These are phyloP conservation scores for Nannoperca obscura DNA, from an alignment of 2,797 vertebrate species.

Conservation along the genomic window DNA sequence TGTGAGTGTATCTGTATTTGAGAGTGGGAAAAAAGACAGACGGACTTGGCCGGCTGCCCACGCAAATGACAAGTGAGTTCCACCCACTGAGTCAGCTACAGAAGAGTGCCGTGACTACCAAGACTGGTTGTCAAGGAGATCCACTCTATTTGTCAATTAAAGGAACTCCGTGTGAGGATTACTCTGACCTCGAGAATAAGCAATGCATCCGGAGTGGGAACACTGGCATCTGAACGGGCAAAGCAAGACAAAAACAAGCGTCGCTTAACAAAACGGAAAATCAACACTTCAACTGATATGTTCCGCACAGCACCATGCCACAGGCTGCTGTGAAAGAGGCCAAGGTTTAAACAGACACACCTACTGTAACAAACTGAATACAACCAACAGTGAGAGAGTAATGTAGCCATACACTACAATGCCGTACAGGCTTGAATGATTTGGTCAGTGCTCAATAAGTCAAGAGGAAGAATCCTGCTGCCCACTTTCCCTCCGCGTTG, in stretches of 20 bases:
- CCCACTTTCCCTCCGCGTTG: constrained; percentile 38
- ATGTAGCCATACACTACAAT: not conserved
- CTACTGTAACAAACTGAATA: constrained; percentile 12
- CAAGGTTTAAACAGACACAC: constrained; percentile 22
- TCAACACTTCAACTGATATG: constrained; percentile 37
- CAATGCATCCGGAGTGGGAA: constrained; percentile 52
- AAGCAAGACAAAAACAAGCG: constrained; percentile 55
- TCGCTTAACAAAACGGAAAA: constrained; percentile 39
- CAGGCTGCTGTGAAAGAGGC: constrained; percentile 15
- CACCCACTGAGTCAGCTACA: constrained; percentile 72
- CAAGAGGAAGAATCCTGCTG: constrained; percentile 19
- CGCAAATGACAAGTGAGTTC: constrained; percentile 72
- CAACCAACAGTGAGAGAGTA: constrained; percentile 7
- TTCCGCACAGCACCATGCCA: not conserved
- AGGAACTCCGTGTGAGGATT: constrained; percentile 66
- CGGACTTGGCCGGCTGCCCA: constrained; percentile 64
- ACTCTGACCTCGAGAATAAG: constrained; percentile 62
- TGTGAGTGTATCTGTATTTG: constrained; percentile 38
- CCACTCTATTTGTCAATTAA: constrained; percentile 73
- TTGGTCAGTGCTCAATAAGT: constrained; percentile 21
- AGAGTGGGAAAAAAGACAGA: constrained; percentile 55
- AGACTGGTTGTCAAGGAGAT: constrained; percentile 80
- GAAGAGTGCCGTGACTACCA: constrained; percentile 71
- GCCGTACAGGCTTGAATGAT: not conserved
- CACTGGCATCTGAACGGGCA: constrained; percentile 37